Base-by-base conservation (phyloP, 2,888 invertebrate species). In the Drosophila macrospina region DNA sequence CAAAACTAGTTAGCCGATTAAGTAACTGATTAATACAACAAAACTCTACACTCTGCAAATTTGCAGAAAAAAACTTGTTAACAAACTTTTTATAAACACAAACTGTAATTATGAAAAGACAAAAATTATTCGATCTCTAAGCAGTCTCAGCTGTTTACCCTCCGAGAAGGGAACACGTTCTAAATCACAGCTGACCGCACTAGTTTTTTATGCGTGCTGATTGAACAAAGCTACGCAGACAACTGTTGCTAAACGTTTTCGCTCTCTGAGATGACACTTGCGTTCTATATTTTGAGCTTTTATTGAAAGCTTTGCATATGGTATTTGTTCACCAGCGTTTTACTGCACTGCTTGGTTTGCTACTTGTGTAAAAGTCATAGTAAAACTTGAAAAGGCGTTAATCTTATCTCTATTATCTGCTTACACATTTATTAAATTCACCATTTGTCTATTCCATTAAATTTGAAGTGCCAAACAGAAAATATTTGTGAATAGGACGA, bases 121-220 rank as follows among this genome's bases (percentile, higher is more conserved):
- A 5, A 28, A 24, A 24, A 37, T 36, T 51, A 15, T 47, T 47
- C 20, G 44, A 45, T 32, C 48, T 45, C 44, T 50, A 50, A 24
- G 16, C 47, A 44, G 5, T 2, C 20, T 42, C 67, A 72, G 74
- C 63, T 75, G 69, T 69, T 64, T 24, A 24, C 45, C 41, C 42
- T 54, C 37, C 65, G 36, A 41, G 44, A 32, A 59, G 47, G 15
- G 4, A 77, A 42, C 60, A 51, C 51, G 48, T 47, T 79, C 71
- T 86, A 60, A 52, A 30, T 39, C 5, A 24, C 47, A 67, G 64
- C 73, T 69, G 55, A 42, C n/a, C 7, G n/a, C 41, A 24, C 4
- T 15, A 34, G 52, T 37, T 52, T 62, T 66, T 67, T 69, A 69
- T 56, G 55, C 41, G 45, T 59, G 68, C 61, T 64, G 41, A 56